phyloP scores from a whole-genome alignment of 2,797 vertebrate genomes.

The Alauda arvensis region DNA sequence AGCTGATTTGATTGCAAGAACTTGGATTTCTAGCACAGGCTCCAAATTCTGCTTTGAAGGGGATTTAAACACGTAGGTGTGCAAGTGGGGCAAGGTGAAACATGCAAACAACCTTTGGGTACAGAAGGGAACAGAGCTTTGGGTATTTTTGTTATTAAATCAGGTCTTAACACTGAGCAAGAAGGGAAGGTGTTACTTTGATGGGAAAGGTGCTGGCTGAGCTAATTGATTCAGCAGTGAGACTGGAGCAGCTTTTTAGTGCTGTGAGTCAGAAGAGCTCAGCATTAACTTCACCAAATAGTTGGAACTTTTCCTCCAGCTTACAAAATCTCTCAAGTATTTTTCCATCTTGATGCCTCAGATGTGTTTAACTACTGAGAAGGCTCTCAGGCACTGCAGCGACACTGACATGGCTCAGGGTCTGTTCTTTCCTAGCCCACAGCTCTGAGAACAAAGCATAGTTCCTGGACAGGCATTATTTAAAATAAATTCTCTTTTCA shows the following conservation, averaged over 20 bases:
- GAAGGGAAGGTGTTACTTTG: constrained; percentile 28
- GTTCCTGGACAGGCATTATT: neutral
- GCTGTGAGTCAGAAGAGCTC: constrained; percentile 49
- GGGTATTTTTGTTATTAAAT: neutral
- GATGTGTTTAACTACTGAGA: constrained; percentile 13
- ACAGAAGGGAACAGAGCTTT: neutral
- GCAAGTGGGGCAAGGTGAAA: neutral
- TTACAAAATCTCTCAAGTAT: constrained; percentile 53
- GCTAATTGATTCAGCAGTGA: constrained; percentile 46
- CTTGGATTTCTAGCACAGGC: neutral
- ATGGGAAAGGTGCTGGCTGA: constrained; percentile 36
- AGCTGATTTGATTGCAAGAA: neutral
- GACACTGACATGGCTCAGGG: neutral
- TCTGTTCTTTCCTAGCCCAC: neutral
- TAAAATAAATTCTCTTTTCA: neutral
- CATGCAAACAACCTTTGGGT: neutral
- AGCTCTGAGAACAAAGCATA: neutral
- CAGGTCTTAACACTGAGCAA: constrained; percentile 2
- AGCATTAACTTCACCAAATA: constrained; percentile 43
- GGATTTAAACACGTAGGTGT: neutral
- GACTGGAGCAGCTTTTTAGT: constrained; percentile 30
- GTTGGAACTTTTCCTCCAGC: constrained; percentile 30
- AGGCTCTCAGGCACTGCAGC: neutral
- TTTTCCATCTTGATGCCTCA: constrained; percentile 39
- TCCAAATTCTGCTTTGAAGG: neutral